Base-by-base conservation (phyloP, 1,140 invertebrate genomes). In the Drosophila trapezifrons region DNA sequence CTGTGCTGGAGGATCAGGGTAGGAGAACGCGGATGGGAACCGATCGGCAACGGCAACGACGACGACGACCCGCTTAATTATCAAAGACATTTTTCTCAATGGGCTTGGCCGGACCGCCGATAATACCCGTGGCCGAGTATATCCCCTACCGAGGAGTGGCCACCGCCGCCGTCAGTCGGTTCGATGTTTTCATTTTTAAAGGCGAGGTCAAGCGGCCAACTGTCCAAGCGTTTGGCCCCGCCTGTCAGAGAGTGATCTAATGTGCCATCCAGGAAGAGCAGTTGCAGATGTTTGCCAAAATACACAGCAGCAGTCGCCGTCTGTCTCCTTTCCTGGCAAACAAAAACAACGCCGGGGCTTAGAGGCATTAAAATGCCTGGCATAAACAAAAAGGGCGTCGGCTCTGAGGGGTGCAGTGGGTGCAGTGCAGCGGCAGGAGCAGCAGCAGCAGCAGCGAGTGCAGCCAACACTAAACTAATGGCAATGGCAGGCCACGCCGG, bases 21-120 rank as follows among this genome's bases (percentile, higher is more conserved):
- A 51, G 54, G 17, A 32, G 46, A 55, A 56, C 29, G 56, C 54
- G 69, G 71, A 57, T 65, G 60, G 69, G 35, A 52, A 47, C 20
- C 52, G 35, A 71, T 70, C 63, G 32, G 29, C 66, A 17, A 18
- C 40, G 40, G 8, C n/a, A n/a, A n/a, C 71, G 37, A 49, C 80
- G 78, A 69, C 75, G 49, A 54, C 81, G 83, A 77, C 63, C 76
- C 83, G 84, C 85, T 87, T 87, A 89, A 87, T 89, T 87, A 87
- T 87, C 84, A 89, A 78, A 80, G 84, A 89, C 80, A 84, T 89
- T 78, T 89, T 67, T 76, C 70, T 72, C 60, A 67, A 64, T 70
- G 73, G 84, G 84, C 76, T 89, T 87, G 84, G 80, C 70, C 69
- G 70, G 59, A 40, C 37, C 27, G 62, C 78, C 59, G 80, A 74